Percentiles rank a stretch among this genome's conserved stretches.
phyloP scores from a whole-genome alignment of 2,797 vertebrate species.

The Gadopsis bispinosus region DNA sequence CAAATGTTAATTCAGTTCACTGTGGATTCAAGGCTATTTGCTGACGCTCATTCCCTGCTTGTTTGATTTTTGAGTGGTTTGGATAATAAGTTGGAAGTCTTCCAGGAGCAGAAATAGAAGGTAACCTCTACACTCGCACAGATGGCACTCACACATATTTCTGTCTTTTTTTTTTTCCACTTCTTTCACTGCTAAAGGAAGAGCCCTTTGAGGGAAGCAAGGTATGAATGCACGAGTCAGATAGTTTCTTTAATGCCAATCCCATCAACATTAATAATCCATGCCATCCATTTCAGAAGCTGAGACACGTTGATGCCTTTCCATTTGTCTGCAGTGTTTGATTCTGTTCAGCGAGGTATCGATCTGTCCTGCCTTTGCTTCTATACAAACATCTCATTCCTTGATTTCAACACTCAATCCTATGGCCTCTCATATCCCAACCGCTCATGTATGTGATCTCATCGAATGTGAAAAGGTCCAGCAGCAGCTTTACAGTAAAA shows the following conservation, averaged over 20 bases:
- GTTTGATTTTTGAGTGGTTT: conserved; percentile 57
- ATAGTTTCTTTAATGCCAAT: conserved; percentile 60
- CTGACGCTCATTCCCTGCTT: conserved; percentile 51
- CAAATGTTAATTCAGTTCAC: conserved; percentile 58
- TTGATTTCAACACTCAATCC: conserved; percentile 53
- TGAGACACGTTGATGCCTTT: conserved; percentile 60
- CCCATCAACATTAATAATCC: conserved; percentile 70
- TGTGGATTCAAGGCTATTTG: conserved; percentile 49
- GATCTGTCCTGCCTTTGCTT: conserved; percentile 63
- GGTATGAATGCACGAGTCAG: conserved; percentile 78
- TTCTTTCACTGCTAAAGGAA: conserved; percentile 85
- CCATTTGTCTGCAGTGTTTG: conserved; percentile 69
- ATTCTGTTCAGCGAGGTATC: conserved; percentile 66
- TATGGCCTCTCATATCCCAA: conserved; percentile 31
- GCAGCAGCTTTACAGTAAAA: conserved; percentile 21
- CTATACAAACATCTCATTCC: conserved; percentile 68
- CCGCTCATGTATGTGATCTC: conserved; percentile 24
- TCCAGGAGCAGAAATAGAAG: conserved; percentile 56
- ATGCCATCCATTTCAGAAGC: conserved; percentile 66
- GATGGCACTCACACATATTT: conserved; percentile 70
- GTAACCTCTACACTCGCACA: conserved; percentile 57
- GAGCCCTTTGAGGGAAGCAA: conserved; percentile 88
- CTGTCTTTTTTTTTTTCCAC: conserved; percentile 60
- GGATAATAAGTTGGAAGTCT: conserved; percentile 63
- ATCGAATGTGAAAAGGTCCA: conserved; percentile 27